These are phyloP conservation scores for Hippolais icterina DNA, from an alignment of 2,113 vertebrate species.

Conservation along the genomic window DNA sequence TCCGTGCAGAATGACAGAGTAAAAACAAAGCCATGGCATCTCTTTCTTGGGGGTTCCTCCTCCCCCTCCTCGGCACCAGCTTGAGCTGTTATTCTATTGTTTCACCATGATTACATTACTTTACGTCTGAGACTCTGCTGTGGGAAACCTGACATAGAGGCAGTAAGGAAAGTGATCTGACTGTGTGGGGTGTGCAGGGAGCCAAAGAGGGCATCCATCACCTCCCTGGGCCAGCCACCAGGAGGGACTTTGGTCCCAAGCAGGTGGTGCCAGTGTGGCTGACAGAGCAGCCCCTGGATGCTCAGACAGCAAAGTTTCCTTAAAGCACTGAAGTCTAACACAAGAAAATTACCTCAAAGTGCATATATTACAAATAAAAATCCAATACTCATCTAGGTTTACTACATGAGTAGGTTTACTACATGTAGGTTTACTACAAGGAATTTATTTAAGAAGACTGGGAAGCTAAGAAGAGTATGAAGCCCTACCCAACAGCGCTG, in stretches of 20 bases:
- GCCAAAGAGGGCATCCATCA: background rate
- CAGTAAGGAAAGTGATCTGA: background rate
- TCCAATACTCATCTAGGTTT: background rate
- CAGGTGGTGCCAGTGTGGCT: background rate
- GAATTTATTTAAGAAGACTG: background rate
- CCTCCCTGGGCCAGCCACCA: accelerated
- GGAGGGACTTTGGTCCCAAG: no score
- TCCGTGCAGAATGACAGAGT: accelerated
- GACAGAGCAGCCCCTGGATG: background rate
- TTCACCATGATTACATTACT: background rate
- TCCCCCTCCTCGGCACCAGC: background rate
- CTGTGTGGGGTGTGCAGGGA: background rate
- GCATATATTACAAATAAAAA: background rate
- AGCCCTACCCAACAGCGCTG: background rate
- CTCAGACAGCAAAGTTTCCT: background rate
- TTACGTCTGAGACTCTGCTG: background rate
- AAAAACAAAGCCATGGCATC: background rate
- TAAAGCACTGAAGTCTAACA: background rate
- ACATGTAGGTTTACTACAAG: background rate
- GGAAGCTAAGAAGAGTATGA: background rate
- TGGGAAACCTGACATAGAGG: accelerated
- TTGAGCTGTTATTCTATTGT: background rate
- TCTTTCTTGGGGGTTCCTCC: no score
- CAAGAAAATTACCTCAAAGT: background rate
- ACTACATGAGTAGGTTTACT: background rate